phyloP scores from a whole-genome alignment of 2,888 invertebrate genomes.

The Arenicola marina region DNA sequence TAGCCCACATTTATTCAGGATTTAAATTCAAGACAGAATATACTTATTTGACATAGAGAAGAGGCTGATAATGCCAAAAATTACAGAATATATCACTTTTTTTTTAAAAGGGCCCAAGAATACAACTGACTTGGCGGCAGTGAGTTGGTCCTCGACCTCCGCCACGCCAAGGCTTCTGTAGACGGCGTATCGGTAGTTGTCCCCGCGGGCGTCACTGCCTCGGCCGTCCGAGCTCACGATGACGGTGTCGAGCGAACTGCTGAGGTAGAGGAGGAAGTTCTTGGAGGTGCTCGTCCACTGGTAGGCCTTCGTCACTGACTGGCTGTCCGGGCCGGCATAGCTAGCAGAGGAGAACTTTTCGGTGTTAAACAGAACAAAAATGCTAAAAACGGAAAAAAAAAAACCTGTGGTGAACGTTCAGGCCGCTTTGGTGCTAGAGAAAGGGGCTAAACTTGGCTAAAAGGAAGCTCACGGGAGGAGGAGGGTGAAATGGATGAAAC shows the following conservation, averaged over 20 bases:
- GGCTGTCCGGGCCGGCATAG: conserved; percentile 91
- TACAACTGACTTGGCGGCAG: conserved; percentile 66
- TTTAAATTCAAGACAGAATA: too few relatives aligned
- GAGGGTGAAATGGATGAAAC: too few relatives aligned
- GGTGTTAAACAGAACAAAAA: not conserved
- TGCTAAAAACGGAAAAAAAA: too few relatives aligned
- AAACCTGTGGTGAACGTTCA: too few relatives aligned
- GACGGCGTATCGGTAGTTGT: conserved; percentile 79
- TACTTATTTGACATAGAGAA: too few relatives aligned
- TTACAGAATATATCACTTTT: too few relatives aligned
- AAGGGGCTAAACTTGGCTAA: too few relatives aligned
- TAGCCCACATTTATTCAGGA: too few relatives aligned
- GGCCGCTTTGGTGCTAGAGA: too few relatives aligned
- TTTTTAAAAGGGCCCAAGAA: too few relatives aligned
- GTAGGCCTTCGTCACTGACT: conserved; percentile 88
- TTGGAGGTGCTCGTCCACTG: conserved; percentile 63
- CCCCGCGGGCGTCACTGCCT: conserved; percentile 85
- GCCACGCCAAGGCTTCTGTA: conserved; percentile 88
- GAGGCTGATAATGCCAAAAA: too few relatives aligned
- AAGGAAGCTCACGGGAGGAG: too few relatives aligned
- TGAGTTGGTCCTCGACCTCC: conserved; percentile 93
- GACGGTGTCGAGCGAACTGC: conserved; percentile 85
- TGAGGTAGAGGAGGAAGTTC: conserved; percentile 87
- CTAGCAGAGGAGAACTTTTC: conserved; percentile 60
- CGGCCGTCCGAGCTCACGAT: conserved; percentile 92